A percentile compares a stretch with the other conserved stretches of the same genome.
These are phyloP conservation scores for Scelioninae gen. 2 DNA, from an alignment of 2,888 invertebrate species.

Conservation along the genomic window DNA sequence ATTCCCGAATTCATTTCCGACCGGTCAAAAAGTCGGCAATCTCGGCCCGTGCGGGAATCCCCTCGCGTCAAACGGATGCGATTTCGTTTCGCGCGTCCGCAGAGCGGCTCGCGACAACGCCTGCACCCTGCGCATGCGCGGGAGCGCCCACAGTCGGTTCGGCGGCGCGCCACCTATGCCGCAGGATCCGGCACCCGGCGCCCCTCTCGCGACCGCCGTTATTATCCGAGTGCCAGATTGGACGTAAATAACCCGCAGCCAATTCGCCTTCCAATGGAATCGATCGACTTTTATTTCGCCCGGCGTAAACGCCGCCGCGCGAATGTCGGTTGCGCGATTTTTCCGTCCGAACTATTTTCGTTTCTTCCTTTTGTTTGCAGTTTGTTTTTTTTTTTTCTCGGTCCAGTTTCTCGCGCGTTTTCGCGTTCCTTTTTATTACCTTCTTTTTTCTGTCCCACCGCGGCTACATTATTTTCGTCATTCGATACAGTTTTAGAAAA, in stretches of 20 bases:
- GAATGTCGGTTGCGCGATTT: no score
- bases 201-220: slow-evolving; percentile 22
- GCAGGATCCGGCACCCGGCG: slow-evolving; percentile 42
- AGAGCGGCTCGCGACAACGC: no score
- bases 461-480: slow-evolving; percentile 54
- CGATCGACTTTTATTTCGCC: slow-evolving; percentile 36
- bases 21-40: no score
- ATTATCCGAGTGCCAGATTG: slow-evolving; percentile 54
- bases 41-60: no score
- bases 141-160: slow-evolving; percentile 32
- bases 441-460: no score
- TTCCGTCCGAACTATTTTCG: background rate
- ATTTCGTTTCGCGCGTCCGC: slow-evolving; percentile 36
- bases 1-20: no score
- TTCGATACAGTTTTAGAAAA: slow-evolving; percentile 54
- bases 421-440: no score
- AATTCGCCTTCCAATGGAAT: slow-evolving; percentile 47
- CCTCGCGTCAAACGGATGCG: no score
- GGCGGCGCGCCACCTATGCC: slow-evolving; percentile 49
- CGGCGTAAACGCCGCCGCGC: no score
- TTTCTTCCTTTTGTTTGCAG: background rate
- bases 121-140: slow-evolving; percentile 31
- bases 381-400: background rate
- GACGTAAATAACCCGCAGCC: slow-evolving; percentile 56
- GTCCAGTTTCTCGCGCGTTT: no score